Conservation (phyloP, 2,113 vertebrate genomes). For the Osmerus eperlanus region DNA sequence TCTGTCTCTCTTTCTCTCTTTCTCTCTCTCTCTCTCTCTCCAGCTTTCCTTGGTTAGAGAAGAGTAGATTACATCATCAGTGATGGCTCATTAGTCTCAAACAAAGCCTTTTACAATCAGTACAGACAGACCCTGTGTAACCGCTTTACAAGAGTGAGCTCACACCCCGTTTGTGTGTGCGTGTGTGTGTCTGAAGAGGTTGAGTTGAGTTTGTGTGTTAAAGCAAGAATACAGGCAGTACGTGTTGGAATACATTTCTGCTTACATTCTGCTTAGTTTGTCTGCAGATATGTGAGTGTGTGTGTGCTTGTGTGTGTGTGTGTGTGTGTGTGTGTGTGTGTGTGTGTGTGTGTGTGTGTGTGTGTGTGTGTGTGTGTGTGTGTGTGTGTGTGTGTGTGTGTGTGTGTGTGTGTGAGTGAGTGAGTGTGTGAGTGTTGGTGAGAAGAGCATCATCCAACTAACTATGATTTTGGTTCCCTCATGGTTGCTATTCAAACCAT, state of each 20-base stretch:
- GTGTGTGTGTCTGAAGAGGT: too few relatives aligned
- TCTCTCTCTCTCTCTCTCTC: slow-evolving; percentile 25
- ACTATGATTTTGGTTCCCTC: too few relatives aligned
- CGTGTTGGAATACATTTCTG: too few relatives aligned
- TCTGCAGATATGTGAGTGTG: neutral
- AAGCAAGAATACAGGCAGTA: too few relatives aligned
- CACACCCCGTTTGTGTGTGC: slow-evolving; percentile 8
- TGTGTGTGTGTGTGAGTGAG: neutral
- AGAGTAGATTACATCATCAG: slow-evolving; percentile 35
- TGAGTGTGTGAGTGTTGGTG: neutral
- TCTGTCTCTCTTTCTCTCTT: slow-evolving; percentile 4
- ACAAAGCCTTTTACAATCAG: slow-evolving; percentile 44
- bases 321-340: neutral
- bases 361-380: slow-evolving; percentile 8
- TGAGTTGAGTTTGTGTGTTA: too few relatives aligned
- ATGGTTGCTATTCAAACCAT: too few relatives aligned
- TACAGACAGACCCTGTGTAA: slow-evolving; percentile 21
- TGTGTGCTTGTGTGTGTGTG: neutral
- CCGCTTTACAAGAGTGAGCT: slow-evolving; percentile 46
- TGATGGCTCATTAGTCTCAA: slow-evolving; percentile 35
- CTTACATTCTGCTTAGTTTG: too few relatives aligned
- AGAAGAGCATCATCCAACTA: too few relatives aligned
- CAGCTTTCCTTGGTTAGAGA: slow-evolving; percentile 9
- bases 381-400: slow-evolving; percentile 7
- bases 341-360: neutral